Evolutionary conservation across 1,140 invertebrate genomes (phyloP), one percentile per base, ranked within the genome.

Genomic region (Sminthurides bifidus): DNA sequence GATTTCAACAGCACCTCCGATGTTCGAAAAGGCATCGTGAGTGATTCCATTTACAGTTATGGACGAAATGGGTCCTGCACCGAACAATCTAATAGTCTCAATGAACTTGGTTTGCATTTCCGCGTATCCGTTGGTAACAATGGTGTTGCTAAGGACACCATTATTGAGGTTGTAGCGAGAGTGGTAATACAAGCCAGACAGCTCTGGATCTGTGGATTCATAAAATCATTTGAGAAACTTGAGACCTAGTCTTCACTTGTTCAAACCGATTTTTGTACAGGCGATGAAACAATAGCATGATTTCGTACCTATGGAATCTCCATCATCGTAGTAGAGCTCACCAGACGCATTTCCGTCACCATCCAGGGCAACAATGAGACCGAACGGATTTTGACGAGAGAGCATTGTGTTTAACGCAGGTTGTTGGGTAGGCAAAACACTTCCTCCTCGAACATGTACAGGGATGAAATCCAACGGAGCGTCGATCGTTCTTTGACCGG

Each of bases 361-460:
- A 52, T 68, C 64, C 2, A 70, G 51, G 8, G 71, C 68, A 6
- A 72, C 68, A 26, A 71, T 59, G 1, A 74, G 52, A 12, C 64
- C 63, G 37, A 72, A 70, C 3, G 66, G 64, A 60, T 71, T 70
- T 30, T 61, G 45, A 12, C 70, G 66, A 21, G 62, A 24, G 1
- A 56, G n/a, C 24, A 43, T 53, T 0, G 85, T 87, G 1, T 80
- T 85, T 2, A 72, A 59, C 23, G 72, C 74, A 23, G 82, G 75
- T 56, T 72, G 68, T 66, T 89, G 84, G 43, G 74, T 71, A 0
- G 87, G 83, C 33, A 92, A 63, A 58, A 91, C 79, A 40, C 71
- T 72, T 10, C 87, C 88, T 49, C 82, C 85, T 14, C 37, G 46
- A 26, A 64, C 68, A 55, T 82, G 75, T 54, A 84, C 65, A 27